Base-by-base conservation (phyloP, 2,797 vertebrate species). In the Melanotaenia maccullochi region DNA sequence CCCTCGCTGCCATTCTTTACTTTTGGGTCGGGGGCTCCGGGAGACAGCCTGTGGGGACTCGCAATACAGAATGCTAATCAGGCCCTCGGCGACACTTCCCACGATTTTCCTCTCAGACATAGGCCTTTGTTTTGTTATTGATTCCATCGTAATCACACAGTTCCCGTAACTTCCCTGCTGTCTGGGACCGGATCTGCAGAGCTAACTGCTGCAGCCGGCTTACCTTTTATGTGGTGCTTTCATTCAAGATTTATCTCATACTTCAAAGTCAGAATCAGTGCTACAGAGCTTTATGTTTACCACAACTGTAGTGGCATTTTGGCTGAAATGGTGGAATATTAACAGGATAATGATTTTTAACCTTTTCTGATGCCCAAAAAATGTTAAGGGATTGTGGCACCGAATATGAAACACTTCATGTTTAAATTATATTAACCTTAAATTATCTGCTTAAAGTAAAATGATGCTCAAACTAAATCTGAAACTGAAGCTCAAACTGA, bases 31-130 rank as follows among this genome's bases (percentile, higher is more conserved):
- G 78, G 89, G 89, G 85, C 72, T 87, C 87, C 75, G 44, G 79
- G 88, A 85, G 91, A 88, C 90, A 47, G 88, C 88, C 91, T 79
- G 75, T 68, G 44, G 88, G 79, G 89, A 86, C 82, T 79, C 25
- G 85, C 87, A 86, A 82, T 87, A 84, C 90, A 88, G 92, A 92
- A 94, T 94, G 91, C 89, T 93, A 94, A 94, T 93, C 88, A 89
- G 88, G 84, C 78, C 76, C 85, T 81, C 44, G 47, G 83, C 63
- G 76, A 75, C 89, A 92, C 89, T 92, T 94, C 92, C 93, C 93
- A 94, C 92, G 91, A 91, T 87, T 92, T 90, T 85, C 85, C 87
- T 87, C 87, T 87, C 91, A 91, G 92, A 93, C 91, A 80, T 65
- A 75, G 85, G 86, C 92, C 88, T 93, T 94, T 93, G 92, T 93